A percentile compares a stretch with the other conserved stretches of the same genome.
Evolutionary conservation across 35 echinoderm and acorn worm genomes (phyloP).

Genomic region (Patiria miniata): DNA sequence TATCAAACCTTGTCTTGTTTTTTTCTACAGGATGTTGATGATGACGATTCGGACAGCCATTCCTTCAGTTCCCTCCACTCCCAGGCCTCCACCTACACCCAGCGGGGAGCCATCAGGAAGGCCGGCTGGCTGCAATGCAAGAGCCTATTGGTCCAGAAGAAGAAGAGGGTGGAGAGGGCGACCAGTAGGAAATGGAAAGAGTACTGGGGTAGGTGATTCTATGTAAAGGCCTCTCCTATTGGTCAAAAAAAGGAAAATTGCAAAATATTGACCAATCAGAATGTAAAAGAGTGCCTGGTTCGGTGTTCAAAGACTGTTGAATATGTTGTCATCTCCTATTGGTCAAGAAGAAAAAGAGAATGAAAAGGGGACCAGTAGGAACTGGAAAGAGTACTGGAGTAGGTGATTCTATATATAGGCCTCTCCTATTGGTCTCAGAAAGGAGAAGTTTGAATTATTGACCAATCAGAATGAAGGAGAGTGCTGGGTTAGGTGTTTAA

Average conservation of each 20-base stretch:
- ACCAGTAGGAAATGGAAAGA: slow-evolving; percentile 92
- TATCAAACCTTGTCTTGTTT: no score
- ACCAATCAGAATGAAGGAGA: no score
- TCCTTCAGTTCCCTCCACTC: slow-evolving; percentile 86
- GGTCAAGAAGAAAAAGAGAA: background rate
- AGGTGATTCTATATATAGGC: no score
- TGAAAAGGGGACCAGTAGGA: background rate
- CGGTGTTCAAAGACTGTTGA: no score
- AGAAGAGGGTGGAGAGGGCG: slow-evolving; percentile 80
- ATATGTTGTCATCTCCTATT: no score
- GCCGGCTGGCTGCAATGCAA: slow-evolving; percentile 92
- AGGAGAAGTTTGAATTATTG: no score
- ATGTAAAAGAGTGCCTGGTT: no score
- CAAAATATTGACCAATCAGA: background rate
- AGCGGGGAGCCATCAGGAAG: slow-evolving; percentile 88
- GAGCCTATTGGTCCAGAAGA: slow-evolving; percentile 86
- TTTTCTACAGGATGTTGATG: slow-evolving; percentile 51
- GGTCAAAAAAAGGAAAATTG: background rate
- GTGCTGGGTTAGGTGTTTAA: no score
- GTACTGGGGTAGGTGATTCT: slow-evolving; percentile 85
- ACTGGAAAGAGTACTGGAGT: no score
- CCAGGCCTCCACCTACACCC: slow-evolving; percentile 76
- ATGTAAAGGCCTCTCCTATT: background rate
- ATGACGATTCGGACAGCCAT: slow-evolving; percentile 67
- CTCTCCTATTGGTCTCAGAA: no score